phyloP scores from a whole-genome alignment of 2,888 invertebrate species.

The Tenthredo distinguenda region DNA sequence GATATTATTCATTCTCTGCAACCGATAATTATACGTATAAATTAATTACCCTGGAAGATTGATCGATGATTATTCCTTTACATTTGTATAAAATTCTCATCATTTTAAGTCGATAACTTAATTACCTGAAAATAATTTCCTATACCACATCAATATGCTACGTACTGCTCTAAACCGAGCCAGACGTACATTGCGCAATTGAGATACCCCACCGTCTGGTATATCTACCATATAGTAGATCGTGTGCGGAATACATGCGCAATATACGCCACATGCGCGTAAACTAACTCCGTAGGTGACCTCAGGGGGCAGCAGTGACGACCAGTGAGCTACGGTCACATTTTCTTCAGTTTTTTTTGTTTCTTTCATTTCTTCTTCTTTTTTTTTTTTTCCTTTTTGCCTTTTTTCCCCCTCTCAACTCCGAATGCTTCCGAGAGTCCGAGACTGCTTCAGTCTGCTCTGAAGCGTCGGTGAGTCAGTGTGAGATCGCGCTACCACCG shows the following conservation, averaged over 20 bases:
- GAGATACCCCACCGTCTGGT: constrained; percentile 41
- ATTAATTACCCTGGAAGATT: background rate
- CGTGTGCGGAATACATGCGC: constrained; percentile 25
- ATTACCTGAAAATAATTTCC: background rate
- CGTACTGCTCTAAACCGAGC: background rate
- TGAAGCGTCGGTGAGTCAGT: constrained; percentile 49
- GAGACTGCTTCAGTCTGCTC: constrained; percentile 30
- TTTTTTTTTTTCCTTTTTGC: background rate
- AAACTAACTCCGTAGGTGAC: constrained; percentile 39
- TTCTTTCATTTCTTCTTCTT: background rate
- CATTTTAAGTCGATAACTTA: background rate
- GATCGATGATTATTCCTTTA: background rate
- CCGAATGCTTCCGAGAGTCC: constrained; percentile 31
- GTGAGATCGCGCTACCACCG: constrained; percentile 46
- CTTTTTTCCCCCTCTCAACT: background rate
- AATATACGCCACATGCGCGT: constrained; percentile 35
- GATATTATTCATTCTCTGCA: background rate
- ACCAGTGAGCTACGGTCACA: constrained; percentile 21
- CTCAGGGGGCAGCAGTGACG: constrained; percentile 49
- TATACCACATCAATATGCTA: background rate
- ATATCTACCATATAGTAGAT: background rate
- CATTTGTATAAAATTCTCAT: background rate
- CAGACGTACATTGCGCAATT: constrained; percentile 35
- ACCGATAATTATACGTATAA: background rate
- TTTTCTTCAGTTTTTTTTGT: background rate